Base-by-base conservation (phyloP, 2,113 vertebrate genomes). In the Microtus pennsylvanicus region DNA sequence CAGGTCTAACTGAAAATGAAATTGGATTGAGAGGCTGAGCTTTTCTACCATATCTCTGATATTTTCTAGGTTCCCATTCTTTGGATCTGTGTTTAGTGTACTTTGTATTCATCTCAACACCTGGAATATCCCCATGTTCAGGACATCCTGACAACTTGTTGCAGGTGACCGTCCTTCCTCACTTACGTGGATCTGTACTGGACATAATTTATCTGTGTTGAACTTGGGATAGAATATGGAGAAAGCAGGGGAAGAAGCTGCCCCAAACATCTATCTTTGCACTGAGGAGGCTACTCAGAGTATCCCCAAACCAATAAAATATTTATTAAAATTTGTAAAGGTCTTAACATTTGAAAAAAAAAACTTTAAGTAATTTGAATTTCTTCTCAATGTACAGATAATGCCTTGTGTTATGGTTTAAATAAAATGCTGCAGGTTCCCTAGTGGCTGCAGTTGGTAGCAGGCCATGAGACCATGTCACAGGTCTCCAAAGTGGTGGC, bases 21-120 rank as follows among this genome's bases (percentile, higher is more conserved):
- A 19, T 26, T 21, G 19, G 1, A n/a, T 1, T 9, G 67, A 16
- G 33, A 21, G 9, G 24, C n/a, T 45, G 5, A 69, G 5, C 0
- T 85, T 87, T 2, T 67, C 0, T 3, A 72, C 33, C 22, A 67
- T 16, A 13, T 58, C 5, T 70, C 0, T 91, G 4, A 35, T 65
- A 26, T 81, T 65, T 82, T 87, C 35, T 10, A 83, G 70, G 35
- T 90, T 83, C 6, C 19, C 90, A 30, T 7, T 1, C 28, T 85
- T 92, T 17, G 55, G 5, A 3, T 70, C 55, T 92, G 1, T 82
- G 16, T 89, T 86, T 80, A 61, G 81, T 91, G 19, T 88, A 90
- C 63, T 63, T 87, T 95, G 5, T 12, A 22, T 93, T 17, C 81
- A 69, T n/a, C 21, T 67, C 6, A 70, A 42, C 22, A 4, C 22